Evolutionary conservation across 92 coral and sea anemone species (phyloP).

Genomic region (Phenganax subtilis): DNA sequence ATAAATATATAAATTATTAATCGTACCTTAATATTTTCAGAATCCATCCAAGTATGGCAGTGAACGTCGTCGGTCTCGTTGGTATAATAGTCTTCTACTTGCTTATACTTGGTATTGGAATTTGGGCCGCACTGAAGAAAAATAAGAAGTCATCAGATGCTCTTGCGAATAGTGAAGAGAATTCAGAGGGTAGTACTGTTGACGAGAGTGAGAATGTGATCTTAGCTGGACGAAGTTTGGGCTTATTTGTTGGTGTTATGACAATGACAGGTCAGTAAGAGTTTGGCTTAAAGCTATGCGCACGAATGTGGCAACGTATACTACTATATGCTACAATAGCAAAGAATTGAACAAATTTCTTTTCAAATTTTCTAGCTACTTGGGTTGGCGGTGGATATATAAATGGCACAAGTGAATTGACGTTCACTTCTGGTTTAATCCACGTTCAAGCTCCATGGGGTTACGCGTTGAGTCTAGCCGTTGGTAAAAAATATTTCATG

Average conservation of each 20-base stretch:
- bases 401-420: constrained; percentile 75
- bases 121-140: constrained; percentile 58
- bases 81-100: constrained; percentile 50
- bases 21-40: neutral
- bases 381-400: constrained; percentile 93
- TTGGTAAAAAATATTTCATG: constrained; percentile 51
- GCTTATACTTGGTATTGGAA: constrained; percentile 48
- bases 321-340: neutral
- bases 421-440: constrained; percentile 61
- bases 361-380: constrained; percentile 50
- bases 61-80: constrained; percentile 50
- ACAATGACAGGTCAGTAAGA: constrained; percentile 68
- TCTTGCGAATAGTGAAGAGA: neutral
- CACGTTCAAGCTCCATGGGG: constrained; percentile 97
- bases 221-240: constrained; percentile 71
- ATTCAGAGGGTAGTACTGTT: neutral
- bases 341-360: neutral
- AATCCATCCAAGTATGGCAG: constrained; percentile 34
- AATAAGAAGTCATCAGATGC: neutral
- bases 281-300: neutral
- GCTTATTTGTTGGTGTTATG: constrained; percentile 63
- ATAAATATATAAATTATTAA: neutral
- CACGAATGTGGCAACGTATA: neutral
- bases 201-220: constrained; percentile 61
- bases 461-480: constrained; percentile 62